phyloP scores from a whole-genome alignment of 2,113 vertebrate species.

The Muscicapa adusta region DNA sequence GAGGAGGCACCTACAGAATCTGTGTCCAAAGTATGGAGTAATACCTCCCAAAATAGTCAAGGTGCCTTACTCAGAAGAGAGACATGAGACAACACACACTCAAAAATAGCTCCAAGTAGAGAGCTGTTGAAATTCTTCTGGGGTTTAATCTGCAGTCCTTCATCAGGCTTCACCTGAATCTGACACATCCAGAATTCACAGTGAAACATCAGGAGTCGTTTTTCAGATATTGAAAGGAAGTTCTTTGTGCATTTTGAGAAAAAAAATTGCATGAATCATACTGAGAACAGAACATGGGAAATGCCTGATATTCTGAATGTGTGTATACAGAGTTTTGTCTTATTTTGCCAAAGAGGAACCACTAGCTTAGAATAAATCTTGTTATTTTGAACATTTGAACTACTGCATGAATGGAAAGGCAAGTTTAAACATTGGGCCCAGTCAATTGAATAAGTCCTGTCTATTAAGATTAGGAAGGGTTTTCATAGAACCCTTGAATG shows the following conservation, averaged over 20 bases:
- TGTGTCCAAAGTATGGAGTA: neutral
- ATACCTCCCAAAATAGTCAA: neutral
- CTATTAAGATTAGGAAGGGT: neutral
- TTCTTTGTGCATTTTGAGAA: neutral
- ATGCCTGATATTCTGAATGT: neutral
- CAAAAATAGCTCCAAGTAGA: neutral
- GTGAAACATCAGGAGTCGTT: neutral
- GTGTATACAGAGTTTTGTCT: neutral
- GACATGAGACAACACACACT: neutral
- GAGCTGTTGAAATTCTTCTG: rapidly evolving
- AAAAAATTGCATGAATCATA: neutral
- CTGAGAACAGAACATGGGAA: neutral
- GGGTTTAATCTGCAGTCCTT: neutral
- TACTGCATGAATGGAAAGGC: neutral
- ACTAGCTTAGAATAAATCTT: neutral
- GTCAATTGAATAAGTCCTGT: neutral
- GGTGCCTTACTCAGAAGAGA: neutral
- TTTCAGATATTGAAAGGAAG: neutral
- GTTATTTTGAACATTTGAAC: neutral
- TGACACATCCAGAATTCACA: neutral
- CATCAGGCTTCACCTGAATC: neutral
- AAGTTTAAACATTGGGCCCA: neutral
- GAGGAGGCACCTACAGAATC: neutral
- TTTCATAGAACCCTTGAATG: neutral
- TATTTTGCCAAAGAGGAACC: neutral